A percentile compares a stretch with the other conserved stretches of the same genome.
Evolutionary conservation across 2,113 vertebrate species (phyloP).

Genomic region (Anthoscopus minutus): DNA sequence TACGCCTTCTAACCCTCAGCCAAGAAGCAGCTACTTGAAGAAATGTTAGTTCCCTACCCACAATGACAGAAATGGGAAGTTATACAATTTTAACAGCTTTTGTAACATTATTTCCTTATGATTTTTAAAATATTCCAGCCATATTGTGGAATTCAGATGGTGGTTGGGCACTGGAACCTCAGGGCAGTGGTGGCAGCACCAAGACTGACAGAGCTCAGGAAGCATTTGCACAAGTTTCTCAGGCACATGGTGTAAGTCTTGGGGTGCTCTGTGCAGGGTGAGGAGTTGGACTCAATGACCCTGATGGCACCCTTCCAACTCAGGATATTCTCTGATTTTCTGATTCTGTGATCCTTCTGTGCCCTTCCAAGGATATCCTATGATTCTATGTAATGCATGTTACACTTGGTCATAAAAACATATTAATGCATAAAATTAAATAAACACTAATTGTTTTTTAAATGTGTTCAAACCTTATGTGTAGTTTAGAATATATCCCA

Average conservation of each 20-base stretch:
- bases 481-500: background rate
- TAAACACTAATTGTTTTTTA: background rate
- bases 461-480: background rate
- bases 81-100: background rate
- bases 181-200: background rate
- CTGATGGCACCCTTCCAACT: background rate
- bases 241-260: background rate
- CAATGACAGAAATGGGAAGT: background rate
- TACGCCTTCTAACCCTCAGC: background rate
- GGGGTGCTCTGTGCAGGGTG: too few species aligned
- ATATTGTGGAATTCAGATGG: background rate
- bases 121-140: background rate
- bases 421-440: background rate
- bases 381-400: background rate
- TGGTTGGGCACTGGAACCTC: background rate
- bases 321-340: background rate
- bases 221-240: background rate
- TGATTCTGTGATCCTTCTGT: background rate
- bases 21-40: background rate
- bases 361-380: background rate
- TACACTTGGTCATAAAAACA: background rate
- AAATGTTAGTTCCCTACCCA: background rate
- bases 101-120: background rate
- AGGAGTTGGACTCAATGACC: background rate
- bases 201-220: background rate